Base-by-base conservation (phyloP, 1,140 invertebrate genomes). In the Drosophila mauritiana region DNA sequence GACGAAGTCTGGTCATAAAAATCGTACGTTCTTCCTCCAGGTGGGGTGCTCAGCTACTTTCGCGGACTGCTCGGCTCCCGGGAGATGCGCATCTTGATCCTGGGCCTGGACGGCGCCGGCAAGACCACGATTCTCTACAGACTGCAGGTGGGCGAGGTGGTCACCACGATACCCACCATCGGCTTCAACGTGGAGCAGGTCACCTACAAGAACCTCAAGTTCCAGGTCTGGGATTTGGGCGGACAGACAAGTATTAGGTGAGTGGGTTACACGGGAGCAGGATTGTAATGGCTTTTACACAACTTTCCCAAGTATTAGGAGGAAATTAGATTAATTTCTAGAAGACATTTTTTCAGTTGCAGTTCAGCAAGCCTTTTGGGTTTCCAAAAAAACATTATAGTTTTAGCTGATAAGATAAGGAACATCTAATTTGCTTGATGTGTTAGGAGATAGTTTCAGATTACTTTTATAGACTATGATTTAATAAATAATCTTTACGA, bases 81-180 rank as follows among this genome's bases (percentile, higher is more conserved):
- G 79, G 98, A 99, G 94, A 98, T 99, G 96, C 94, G 99, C 90
- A 99, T 99, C 92, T 93, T 99, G 68, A 99, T 99, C 91, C 94
- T 99, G 39, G 99, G 99, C 11, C 94, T 99, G 59, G 99, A 99
- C 93, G 98, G 98, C 58, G 97, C 98, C 92, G 98, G 98, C 73
- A 99, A 99, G 95, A 99, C 99, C 8, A 99, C 99, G 54, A 99
- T 99, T 93, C 93, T 99, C 43, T 99, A 99, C 93, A 96, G 97
- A 93, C 94, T 99, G 84, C 98, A 99, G 95, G 99, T 99, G 67
- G 99, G 99, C 20, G 98, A 99, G 94, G 98, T 99, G 49, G 98
- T 99, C 1, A 99, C 98, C n/a, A 99, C 99, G 64, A 92, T 92
- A 78, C 98, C 98, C 62, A 99, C 98, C 10, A 99, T 99, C 92